These are phyloP conservation scores for Enteromius treurensis DNA, from an alignment of 2,797 vertebrate genomes.

Conservation along the genomic window DNA sequence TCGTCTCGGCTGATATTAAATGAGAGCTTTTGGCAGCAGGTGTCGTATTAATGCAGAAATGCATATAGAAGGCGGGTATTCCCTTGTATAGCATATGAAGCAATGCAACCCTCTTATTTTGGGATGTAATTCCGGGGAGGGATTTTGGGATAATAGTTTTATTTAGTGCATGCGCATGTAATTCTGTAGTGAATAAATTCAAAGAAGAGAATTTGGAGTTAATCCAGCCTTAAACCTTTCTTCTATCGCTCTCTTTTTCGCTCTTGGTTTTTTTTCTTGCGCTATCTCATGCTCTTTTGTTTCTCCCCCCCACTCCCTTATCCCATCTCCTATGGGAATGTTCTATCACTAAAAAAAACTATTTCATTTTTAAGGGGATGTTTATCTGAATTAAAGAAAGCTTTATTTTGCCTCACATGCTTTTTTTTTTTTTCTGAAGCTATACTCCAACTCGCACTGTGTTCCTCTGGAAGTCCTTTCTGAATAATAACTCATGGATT, in stretches of 20 bases:
- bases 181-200: constrained; percentile 48
- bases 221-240: constrained; percentile 48
- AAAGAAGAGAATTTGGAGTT: constrained; percentile 40
- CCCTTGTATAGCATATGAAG: neutral
- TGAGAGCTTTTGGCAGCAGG: constrained; percentile 16
- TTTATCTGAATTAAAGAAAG: constrained; percentile 45
- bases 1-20: constrained; percentile 15
- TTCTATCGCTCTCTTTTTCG: constrained; percentile 22
- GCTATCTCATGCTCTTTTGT: constrained; percentile 66
- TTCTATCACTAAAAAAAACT: constrained; percentile 23
- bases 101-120: constrained; percentile 30
- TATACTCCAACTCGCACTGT: constrained; percentile 5
- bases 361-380: constrained; percentile 28
- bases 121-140: constrained; percentile 7
- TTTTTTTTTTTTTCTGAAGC: constrained; percentile 29
- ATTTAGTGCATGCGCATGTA: constrained; percentile 43
- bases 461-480: constrained; percentile 15
- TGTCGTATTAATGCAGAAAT: constrained; percentile 11
- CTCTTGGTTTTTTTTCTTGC: constrained; percentile 63
- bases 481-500: constrained; percentile 40
- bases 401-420: constrained; percentile 19
- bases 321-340: constrained; percentile 9
- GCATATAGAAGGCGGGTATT: neutral
- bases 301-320: constrained; percentile 24
- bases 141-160: constrained; percentile 48